Evolutionary conservation across 2,797 vertebrate species (phyloP).

Genomic region (Natrix natrix): DNA sequence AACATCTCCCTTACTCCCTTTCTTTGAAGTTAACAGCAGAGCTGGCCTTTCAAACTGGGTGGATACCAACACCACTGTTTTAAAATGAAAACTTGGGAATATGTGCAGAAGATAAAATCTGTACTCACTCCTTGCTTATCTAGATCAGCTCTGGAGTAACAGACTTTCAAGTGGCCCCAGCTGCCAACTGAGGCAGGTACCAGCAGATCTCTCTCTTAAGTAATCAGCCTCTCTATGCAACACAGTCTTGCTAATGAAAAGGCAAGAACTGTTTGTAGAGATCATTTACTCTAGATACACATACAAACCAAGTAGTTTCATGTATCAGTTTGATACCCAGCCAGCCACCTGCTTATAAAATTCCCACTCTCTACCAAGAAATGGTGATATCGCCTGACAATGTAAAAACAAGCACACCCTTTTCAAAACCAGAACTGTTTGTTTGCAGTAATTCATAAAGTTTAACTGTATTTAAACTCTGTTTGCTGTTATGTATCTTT

Average conservation of each 20-base stretch:
- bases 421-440: conserved; percentile 1
- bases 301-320: conserved; percentile 6
- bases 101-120: not conserved
- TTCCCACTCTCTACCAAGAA: conserved; percentile 14
- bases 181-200: conserved; percentile 6
- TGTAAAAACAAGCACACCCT: not conserved
- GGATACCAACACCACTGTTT: not conserved
- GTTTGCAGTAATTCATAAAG: not conserved
- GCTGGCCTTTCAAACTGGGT: not conserved
- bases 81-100: not conserved
- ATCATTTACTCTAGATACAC: conserved; percentile 5
- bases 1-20: not conserved
- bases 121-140: not conserved
- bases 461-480: not conserved
- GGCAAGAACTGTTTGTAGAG: not conserved
- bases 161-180: not conserved
- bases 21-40: not conserved
- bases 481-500: not conserved
- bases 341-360: conserved; percentile 29
- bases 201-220: conserved; percentile 8
- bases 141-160: conserved; percentile 4
- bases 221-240: conserved; percentile 9
- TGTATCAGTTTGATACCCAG: conserved; percentile 25
- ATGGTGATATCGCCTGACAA: conserved; percentile 12
- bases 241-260: not conserved